Evolutionary conservation across 2,113 vertebrate genomes (phyloP), one percentile per base, ranked within the genome.

Genomic region (Calypte anna): DNA sequence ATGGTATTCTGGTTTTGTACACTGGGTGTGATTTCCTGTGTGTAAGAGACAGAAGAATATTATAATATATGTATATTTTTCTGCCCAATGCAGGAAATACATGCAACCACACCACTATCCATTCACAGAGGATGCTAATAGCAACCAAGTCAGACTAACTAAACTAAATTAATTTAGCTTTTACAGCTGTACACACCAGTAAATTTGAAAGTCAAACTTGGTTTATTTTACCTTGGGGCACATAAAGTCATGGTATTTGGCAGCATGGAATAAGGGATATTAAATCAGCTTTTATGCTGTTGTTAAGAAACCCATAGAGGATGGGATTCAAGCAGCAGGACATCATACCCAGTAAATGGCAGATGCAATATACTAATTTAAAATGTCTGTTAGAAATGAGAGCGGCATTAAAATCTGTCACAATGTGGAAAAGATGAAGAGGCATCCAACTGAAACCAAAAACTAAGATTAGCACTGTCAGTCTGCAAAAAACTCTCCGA

Each of bases 391-490:
- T 98, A 54, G 98, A 98, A 93, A 98, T 98, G 19, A 98, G 97
- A 86, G 98, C 97, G 55, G 98, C 98, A 48, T 98, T 98, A 88
- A 98, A 98, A 91, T 98, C 98, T 0, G 98, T 98, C n/a, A 98
- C 98, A 82, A 98, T 97, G 14, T 98, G 98, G 91, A 98, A 98
- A 61, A 98, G 96, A 84, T 98, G 98, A 55, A 98, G 97, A 13
- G 98, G 98, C 98, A 98, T 98, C 98, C 98, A 98, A 12, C 98
- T 98, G 43, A 98, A 96, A 2, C 98, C 98, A 74, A 98, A 98
- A 75, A 98, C 98, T 40, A 98, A 23, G 73, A 98, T 98, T 85
- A 98, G 53, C 24, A 98, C 62, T 24, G 98, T 98, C 87, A 98
- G 92, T 94, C 98, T 98, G 84, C 98, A 98, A 93, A 98, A 98